A percentile compares a stretch with the other conserved stretches of the same genome.
These are phyloP conservation scores for Agrotis ipsilon DNA, from an alignment of 2,888 invertebrate species.

Conservation along the genomic window DNA sequence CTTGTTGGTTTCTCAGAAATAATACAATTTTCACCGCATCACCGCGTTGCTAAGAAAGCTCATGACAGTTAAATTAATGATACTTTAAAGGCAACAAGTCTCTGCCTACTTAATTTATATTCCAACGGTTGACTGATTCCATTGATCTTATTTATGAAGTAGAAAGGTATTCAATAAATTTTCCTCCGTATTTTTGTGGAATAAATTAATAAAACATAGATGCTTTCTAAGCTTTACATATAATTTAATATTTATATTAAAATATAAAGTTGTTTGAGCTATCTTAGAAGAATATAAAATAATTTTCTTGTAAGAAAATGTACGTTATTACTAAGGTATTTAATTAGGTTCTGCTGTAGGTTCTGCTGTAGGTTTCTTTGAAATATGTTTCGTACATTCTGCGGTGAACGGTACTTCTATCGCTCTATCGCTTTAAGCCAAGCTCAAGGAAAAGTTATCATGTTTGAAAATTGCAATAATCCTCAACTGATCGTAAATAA, in stretches of 20 bases:
- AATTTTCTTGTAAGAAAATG: constrained; percentile 12
- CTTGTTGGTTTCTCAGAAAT: constrained; percentile 19
- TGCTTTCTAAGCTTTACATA: constrained; percentile 26
- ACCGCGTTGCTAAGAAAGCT: constrained; percentile 38
- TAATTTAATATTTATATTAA: constrained; percentile 35
- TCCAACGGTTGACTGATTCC: constrained; percentile 51
- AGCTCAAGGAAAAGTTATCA: constrained; percentile 17
- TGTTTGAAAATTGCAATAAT: constrained; percentile 23
- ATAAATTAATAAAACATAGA: constrained; percentile 40
- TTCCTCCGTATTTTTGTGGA: constrained; percentile 42
- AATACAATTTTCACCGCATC: constrained; percentile 40
- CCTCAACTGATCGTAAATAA: constrained; percentile 8
- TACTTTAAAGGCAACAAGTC: constrained; percentile 63
- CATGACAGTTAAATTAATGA: constrained; percentile 66
- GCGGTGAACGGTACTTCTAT: constrained; percentile 20
- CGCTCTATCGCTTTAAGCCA: constrained; percentile 13
- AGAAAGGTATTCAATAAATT: constrained; percentile 60
- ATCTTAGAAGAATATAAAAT: neutral
- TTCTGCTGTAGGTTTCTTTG: constrained; percentile 6
- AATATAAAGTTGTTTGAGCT: neutral
- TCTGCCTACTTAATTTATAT: constrained; percentile 61
- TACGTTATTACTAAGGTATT: constrained; percentile 10
- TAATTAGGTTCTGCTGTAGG: constrained; percentile 31
- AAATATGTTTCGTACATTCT: constrained; percentile 31
- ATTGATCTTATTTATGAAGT: constrained; percentile 64